Base-by-base conservation (phyloP, 2,797 vertebrate species). In the Rhincodon typus region DNA sequence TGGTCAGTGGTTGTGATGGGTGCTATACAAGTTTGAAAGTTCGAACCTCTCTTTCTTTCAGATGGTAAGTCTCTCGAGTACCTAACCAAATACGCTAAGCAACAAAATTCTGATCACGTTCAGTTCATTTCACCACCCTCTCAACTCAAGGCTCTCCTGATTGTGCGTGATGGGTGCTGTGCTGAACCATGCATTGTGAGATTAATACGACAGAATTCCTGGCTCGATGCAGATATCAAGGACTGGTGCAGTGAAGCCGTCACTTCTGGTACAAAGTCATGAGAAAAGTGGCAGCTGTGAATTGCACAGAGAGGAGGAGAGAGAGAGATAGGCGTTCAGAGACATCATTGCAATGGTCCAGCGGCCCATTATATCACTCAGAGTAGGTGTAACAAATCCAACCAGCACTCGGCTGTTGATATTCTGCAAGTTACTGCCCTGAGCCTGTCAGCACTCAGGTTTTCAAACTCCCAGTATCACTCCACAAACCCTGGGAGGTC, bases 111-210 rank as follows among this genome's bases (percentile, higher is more conserved):
- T 79, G 74, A 34, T 87, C 84, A 53, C n/a, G 84, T 21, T 46
- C 84, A 87, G 10, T 25, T 87, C 84, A 27, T 50, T 25, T 50
- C 42, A 53, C 23, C 38, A 42, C 27, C 84, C 38, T 87, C 42
- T 27, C 19, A 42, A 87, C 25, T 53, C 84, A 53, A 87, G 46
- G 84, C 84, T 50, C 84, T 7, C 84, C 46, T 87, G 84, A 46
- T 87, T 87, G 84, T 87, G 84, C 38, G 12, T 87, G 84, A 87
- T 87, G 84, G 84, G 84, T n/a, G 84, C 46, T 87, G n/a, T 42
- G 30, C 46, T 50, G 84, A 23, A 87, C 84, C 84, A 53, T 87
- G 84, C 15, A 23, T 87, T n/a, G 46, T 46, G 50, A 87, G 46
- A 87, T 79, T 87, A 87, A 87, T 87, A 87, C 50, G 25, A 27